A percentile compares a stretch with the other conserved stretches of the same genome.
These are phyloP conservation scores for Sus scrofa DNA, from an alignment of 2,113 vertebrate genomes.

Conservation along the genomic window DNA sequence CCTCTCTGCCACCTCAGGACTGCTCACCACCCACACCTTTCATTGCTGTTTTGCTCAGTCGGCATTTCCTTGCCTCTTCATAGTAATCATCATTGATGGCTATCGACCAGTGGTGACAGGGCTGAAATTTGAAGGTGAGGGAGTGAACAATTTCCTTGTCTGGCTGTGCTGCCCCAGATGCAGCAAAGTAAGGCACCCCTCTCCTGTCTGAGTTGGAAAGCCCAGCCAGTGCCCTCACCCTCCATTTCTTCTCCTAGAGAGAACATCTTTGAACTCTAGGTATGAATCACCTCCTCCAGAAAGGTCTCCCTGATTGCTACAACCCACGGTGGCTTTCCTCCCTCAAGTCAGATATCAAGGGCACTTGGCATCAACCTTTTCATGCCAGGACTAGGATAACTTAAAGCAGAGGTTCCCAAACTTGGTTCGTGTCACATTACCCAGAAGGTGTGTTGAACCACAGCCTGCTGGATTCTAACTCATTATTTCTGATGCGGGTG, in stretches of 20 bases:
- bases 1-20: neutral
- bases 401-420: neutral
- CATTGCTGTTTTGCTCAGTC: conserved; percentile 10
- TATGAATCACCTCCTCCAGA: neutral
- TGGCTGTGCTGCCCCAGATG: neutral
- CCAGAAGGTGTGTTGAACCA: neutral
- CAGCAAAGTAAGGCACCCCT: accelerated
- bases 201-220: neutral
- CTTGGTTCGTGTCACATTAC: neutral
- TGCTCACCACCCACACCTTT: neutral
- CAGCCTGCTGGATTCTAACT: neutral
- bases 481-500: neutral
- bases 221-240: neutral
- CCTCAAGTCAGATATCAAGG: neutral
- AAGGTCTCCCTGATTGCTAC: neutral
- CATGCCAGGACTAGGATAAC: neutral
- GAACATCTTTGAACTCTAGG: neutral
- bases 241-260: neutral
- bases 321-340: neutral
- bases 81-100: conserved; percentile 65
- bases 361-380: neutral
- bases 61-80: neutral
- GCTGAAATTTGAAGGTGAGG: conserved; percentile 14
- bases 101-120: conserved; percentile 56
- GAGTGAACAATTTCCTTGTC: neutral